phyloP scores from a whole-genome alignment of 2,113 vertebrate species.

The Pleuronectes platessa region DNA sequence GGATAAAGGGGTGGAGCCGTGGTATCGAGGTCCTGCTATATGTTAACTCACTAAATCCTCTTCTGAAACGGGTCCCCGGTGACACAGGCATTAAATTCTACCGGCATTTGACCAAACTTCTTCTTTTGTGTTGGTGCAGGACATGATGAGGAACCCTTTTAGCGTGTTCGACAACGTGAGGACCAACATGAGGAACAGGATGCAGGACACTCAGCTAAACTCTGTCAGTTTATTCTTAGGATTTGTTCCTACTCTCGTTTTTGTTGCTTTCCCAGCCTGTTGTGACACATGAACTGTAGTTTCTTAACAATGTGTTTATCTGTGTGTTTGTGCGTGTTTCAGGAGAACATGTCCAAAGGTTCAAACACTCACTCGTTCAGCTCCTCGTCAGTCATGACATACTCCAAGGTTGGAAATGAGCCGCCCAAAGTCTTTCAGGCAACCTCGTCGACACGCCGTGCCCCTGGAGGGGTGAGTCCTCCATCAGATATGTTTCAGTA shows the following conservation, averaged over 20 bases:
- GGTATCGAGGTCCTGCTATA: too few relatives aligned
- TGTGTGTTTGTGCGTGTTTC: slow-evolving; percentile 7
- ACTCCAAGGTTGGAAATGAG: slow-evolving; percentile 90
- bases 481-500: background rate
- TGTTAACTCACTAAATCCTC: background rate
- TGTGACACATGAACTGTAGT: background rate
- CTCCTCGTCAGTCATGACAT: slow-evolving; percentile 93
- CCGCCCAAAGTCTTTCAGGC: slow-evolving; percentile 94
- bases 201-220: slow-evolving; percentile 87
- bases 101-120: background rate
- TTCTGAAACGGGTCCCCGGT: background rate
- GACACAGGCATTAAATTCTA: background rate
- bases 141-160: slow-evolving; percentile 84
- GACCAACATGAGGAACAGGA: slow-evolving; percentile 86
- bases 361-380: slow-evolving; percentile 87
- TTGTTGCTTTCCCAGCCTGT: background rate
- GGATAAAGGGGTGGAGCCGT: too few relatives aligned
- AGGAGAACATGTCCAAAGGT: slow-evolving; percentile 86
- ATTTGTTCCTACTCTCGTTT: background rate
- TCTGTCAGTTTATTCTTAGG: slow-evolving; percentile 84
- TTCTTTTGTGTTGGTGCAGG: slow-evolving; percentile 65
- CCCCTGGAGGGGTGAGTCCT: slow-evolving; percentile 92
- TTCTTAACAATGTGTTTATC: background rate
- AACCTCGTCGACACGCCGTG: slow-evolving; percentile 85
- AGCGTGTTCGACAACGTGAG: slow-evolving; percentile 89